Conservation (phyloP, 2,797 vertebrate genomes). For the Bradypus variegatus region DNA sequence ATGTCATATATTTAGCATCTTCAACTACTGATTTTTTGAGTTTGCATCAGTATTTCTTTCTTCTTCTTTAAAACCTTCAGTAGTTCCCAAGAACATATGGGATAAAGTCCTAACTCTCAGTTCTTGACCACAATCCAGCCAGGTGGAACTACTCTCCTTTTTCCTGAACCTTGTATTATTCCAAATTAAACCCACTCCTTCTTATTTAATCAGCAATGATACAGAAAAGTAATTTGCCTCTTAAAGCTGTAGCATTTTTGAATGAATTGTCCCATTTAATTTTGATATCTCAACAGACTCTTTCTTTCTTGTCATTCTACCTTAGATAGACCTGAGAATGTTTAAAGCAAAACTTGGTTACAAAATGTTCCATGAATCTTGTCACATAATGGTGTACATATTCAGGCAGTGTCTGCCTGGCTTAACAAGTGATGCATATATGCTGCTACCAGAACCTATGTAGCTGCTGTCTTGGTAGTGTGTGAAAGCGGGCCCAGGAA, state of each 20-base stretch:
- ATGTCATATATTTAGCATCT: conserved; percentile 16
- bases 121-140: neutral
- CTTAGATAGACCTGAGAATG: conserved; percentile 4
- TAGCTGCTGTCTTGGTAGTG: neutral
- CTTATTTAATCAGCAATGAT: neutral
- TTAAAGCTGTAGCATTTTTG: conserved; percentile 12
- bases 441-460: neutral
- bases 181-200: neutral
- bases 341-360: conserved; percentile 34
- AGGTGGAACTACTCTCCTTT: neutral
- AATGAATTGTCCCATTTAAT: neutral
- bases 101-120: neutral
- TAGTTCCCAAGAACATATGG: neutral
- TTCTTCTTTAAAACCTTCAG: conserved; percentile 21
- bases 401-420: neutral
- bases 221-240: neutral
- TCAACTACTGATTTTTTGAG: neutral
- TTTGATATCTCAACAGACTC: conserved; percentile 11
- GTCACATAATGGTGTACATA: conserved; percentile 36
- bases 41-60: neutral
- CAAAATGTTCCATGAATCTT: conserved; percentile 32
- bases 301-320: conserved; percentile 7
- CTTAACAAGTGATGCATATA: neutral
- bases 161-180: conserved; percentile 8
- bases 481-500: neutral